Evolutionary conservation across 2,888 invertebrate genomes (phyloP), one percentile per base, ranked within the genome.

Genomic region (Pantelozetes paolii): DNA sequence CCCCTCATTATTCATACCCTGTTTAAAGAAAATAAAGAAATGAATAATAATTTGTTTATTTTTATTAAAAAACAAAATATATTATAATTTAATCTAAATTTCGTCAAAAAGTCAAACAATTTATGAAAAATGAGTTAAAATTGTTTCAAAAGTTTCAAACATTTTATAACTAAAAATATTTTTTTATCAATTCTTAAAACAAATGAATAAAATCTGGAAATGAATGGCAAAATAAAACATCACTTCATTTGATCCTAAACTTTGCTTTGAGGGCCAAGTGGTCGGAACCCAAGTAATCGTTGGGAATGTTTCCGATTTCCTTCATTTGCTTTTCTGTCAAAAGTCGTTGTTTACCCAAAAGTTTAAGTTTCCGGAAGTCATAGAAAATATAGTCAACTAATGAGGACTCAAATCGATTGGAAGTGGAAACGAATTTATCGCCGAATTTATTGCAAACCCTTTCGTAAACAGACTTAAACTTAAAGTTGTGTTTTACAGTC

Each of bases 301-400:
- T 94, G 26, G 96, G 96, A 79, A 96, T 86, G 11, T 81, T 81
- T 1, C 84, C 88, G 36, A 86, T 81, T 73, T 79, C 73, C 77
- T 77, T 78, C 76, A 90, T 88, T 78, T 91, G 86, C 0, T 81
- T 77, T 0, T 83, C 81, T 0, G 87, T 87, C 2, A 92, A 89
- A 75, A 96, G 82, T 15, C 85, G 85, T 75, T 89, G 88, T 2
- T 87, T 84, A 9, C 87, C 85, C 48, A 88, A 74, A 30, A 90
- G 81, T 79, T 85, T 84, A 64, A 91, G 80, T 62, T 78, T 78
- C 5, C 71, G 64, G 18, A 80, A 78, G 28, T 80, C 80, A 77
- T 90, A 93, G 82, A 94, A 93, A 76, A 97, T 93, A 81, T 94
- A 95, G 83, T 97, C 96, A 0, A 96, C 94, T 0, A 76, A 50